These are phyloP conservation scores for Stegana nigrithorax DNA, from an alignment of 2,888 invertebrate species.

Conservation along the genomic window DNA sequence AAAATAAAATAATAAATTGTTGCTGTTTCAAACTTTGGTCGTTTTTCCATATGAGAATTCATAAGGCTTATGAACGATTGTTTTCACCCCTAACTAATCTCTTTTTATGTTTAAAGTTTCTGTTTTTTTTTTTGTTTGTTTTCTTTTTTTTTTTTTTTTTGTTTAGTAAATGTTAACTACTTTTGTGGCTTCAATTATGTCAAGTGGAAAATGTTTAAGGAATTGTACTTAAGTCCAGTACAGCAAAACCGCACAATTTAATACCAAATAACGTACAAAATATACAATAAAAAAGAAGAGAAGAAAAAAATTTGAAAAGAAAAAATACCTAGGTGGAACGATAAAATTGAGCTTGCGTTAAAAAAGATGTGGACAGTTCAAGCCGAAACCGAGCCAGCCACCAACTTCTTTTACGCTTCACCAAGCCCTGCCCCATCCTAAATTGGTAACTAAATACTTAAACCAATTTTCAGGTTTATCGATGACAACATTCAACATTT, in stretches of 20 bases:
- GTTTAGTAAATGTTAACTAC: neutral
- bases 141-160: neutral
- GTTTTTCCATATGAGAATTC: too few relatives aligned
- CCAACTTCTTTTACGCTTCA: neutral
- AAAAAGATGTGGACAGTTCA: too few relatives aligned
- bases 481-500: slow-evolving; percentile 42
- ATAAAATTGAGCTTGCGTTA: neutral
- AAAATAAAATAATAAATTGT: neutral
- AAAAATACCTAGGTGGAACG: too few relatives aligned
- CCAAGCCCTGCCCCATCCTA: slow-evolving; percentile 36
- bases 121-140: neutral
- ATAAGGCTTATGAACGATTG: too few relatives aligned
- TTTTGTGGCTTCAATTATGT: slow-evolving; percentile 47
- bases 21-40: too few relatives aligned
- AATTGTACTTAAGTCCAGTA: slow-evolving; percentile 51
- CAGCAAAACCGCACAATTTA: slow-evolving; percentile 61
- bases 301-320: neutral
- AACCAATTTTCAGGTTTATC: slow-evolving; percentile 61
- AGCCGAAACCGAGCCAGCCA: too few relatives aligned
- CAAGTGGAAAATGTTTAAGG: slow-evolving; percentile 63
- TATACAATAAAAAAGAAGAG: neutral
- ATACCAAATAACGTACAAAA: slow-evolving; percentile 41
- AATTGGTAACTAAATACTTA: slow-evolving; percentile 64
- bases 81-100: neutral
- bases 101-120: slow-evolving; percentile 32